Evolutionary conservation across 2,797 vertebrate species (phyloP).

Genomic region (Pangasius larnaudii): DNA sequence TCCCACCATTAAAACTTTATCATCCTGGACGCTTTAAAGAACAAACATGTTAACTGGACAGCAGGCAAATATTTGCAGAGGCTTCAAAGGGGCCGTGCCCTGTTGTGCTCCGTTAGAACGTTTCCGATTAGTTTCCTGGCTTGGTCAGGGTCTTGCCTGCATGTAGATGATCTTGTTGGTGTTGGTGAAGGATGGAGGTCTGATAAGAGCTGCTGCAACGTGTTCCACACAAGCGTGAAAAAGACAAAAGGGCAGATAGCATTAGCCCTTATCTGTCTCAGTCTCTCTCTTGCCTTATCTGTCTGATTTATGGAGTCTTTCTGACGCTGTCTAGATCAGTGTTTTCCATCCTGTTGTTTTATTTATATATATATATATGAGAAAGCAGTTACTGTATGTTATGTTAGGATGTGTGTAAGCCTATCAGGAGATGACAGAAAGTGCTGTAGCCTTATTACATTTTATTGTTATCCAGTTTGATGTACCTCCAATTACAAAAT

Average conservation of each 20-base stretch:
- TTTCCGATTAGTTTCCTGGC: slow-evolving; percentile 61
- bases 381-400: neutral
- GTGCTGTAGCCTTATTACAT: neutral
- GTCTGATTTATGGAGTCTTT: slow-evolving; percentile 31
- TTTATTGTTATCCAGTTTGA: neutral
- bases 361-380: neutral
- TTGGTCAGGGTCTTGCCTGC: slow-evolving; percentile 49
- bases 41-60: slow-evolving; percentile 62
- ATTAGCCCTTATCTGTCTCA: slow-evolving; percentile 66
- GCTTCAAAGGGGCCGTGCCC: slow-evolving; percentile 62
- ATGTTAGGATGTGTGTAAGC: neutral
- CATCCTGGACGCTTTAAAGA: slow-evolving; percentile 31
- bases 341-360: neutral
- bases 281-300: slow-evolving; percentile 42
- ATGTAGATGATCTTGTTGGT: slow-evolving; percentile 52
- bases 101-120: slow-evolving; percentile 37
- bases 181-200: slow-evolving; percentile 56
- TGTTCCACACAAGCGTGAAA: slow-evolving; percentile 69
- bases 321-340: slow-evolving; percentile 11
- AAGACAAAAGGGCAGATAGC: slow-evolving; percentile 75
- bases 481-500: neutral
- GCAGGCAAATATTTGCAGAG: slow-evolving; percentile 67
- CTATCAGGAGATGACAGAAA: neutral
- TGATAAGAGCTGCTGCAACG: slow-evolving; percentile 68
- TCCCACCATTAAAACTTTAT: slow-evolving; percentile 25